Evolutionary conservation across 2,113 vertebrate species (phyloP).

Genomic region (Polypterus senegalus): DNA sequence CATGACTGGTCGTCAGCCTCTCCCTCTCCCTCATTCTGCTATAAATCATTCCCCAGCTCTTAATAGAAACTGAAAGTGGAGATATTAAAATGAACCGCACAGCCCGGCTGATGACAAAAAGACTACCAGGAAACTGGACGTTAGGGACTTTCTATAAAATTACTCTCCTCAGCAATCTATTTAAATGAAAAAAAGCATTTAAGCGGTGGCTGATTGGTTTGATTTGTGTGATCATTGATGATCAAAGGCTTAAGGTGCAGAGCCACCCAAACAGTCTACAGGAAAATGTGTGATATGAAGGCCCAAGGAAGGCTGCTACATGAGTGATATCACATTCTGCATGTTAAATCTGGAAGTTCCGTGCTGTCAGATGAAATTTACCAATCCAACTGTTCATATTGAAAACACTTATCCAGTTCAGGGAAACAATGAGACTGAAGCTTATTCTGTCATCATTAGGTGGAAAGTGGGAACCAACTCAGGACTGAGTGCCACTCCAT

Average conservation of each 20-base stretch:
- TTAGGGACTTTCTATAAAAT: background rate
- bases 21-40: background rate
- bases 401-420: too few species aligned
- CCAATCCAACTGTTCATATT: too few species aligned
- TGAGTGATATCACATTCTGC: conserved; percentile 2
- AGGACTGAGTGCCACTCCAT: too few species aligned
- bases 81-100: background rate
- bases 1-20: background rate
- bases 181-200: background rate
- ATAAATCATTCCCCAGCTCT: conserved; percentile 2
- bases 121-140: background rate
- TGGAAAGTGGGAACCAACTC: too few species aligned
- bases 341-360: too few species aligned
- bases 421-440: too few species aligned
- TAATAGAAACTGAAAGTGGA: background rate
- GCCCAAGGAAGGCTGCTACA: background rate
- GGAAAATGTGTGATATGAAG: conserved; percentile 8
- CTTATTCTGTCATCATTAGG: too few species aligned
- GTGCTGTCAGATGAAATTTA: too few species aligned
- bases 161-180: background rate
- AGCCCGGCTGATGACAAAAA: background rate
- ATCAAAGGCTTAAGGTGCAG: background rate
- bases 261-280: background rate
- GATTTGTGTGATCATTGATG: conserved; percentile 2
- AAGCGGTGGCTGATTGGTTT: conserved; percentile 4